These are phyloP conservation scores for Turnix velox DNA, from an alignment of 2,113 vertebrate species.

Conservation along the genomic window DNA sequence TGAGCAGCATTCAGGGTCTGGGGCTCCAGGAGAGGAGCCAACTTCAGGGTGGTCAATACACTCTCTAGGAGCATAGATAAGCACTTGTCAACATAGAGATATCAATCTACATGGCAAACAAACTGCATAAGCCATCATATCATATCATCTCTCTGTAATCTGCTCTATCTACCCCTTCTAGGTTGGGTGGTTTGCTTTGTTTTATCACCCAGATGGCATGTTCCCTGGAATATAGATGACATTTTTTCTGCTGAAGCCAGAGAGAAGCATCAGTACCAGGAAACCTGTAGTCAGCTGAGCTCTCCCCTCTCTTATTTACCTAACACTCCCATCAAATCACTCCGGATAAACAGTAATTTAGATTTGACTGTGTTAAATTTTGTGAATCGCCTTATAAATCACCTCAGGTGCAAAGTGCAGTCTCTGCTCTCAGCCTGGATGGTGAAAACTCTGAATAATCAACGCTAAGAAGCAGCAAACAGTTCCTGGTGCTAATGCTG, in stretches of 20 bases:
- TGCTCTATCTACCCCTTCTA: not conserved
- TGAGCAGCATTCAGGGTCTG: not conserved
- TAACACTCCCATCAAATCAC: not conserved
- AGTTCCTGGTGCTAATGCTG: not conserved
- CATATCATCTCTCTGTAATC: not conserved
- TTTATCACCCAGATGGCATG: not conserved
- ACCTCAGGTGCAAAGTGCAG: rapidly evolving
- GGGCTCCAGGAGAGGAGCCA: not conserved
- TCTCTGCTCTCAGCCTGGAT: not conserved
- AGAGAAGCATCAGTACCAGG: not conserved
- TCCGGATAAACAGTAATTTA: not conserved
- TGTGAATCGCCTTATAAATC: not conserved
- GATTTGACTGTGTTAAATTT: not conserved
- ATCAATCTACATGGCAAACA: not conserved
- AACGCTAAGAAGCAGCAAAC: not conserved
- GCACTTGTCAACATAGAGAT: not conserved
- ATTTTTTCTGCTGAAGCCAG: not conserved
- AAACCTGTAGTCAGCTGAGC: not conserved
- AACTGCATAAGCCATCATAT: not conserved
- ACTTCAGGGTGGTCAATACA: not conserved
- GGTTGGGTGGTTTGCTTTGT: not conserved
- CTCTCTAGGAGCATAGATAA: rapidly evolving
- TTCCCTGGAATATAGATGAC: not conserved
- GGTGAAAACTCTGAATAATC: not conserved
- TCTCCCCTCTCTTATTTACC: not conserved